Percentiles rank a stretch among this genome's conserved stretches.
Evolutionary conservation across 1,140 invertebrate genomes (phyloP).

Genomic region (Aphidius ervi): DNA sequence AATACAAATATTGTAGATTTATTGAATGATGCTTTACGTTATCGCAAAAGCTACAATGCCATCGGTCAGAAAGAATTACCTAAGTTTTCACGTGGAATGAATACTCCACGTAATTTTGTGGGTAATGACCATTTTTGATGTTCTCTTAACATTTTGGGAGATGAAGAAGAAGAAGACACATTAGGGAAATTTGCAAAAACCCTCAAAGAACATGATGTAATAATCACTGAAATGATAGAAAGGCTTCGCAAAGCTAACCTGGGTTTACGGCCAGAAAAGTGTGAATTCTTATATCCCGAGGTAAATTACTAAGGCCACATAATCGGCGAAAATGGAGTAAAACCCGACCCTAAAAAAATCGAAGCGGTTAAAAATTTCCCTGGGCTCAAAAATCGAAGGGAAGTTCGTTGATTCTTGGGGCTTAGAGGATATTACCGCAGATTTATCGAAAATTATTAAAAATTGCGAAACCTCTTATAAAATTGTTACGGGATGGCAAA

Average conservation of each 20-base stretch:
- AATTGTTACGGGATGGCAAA: no score
- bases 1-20: no score
- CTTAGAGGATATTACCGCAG: constrained; percentile 12
- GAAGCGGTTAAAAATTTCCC: constrained; percentile 4
- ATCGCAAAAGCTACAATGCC: no score
- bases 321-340: constrained; percentile 5
- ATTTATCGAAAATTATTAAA: constrained; percentile 11
- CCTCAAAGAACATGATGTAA: background rate
- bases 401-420: constrained; percentile 4
- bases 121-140: no score
- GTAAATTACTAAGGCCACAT: constrained; percentile 7
- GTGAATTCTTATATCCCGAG: constrained; percentile 8
- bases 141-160: no score
- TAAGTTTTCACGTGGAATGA: no score
- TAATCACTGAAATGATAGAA: background rate
- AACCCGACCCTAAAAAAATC: constrained; percentile 6
- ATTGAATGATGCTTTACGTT: no score
- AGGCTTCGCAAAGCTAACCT: constrained; percentile 1
- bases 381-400: background rate
- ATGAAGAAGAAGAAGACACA: no score
- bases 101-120: no score
- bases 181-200: constrained; percentile 9
- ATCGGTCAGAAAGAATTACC: no score
- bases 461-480: constrained; percentile 12
- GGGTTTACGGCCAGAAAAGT: background rate